Base-by-base conservation (phyloP, 1,140 invertebrate genomes). In the Lethrus apterus region DNA sequence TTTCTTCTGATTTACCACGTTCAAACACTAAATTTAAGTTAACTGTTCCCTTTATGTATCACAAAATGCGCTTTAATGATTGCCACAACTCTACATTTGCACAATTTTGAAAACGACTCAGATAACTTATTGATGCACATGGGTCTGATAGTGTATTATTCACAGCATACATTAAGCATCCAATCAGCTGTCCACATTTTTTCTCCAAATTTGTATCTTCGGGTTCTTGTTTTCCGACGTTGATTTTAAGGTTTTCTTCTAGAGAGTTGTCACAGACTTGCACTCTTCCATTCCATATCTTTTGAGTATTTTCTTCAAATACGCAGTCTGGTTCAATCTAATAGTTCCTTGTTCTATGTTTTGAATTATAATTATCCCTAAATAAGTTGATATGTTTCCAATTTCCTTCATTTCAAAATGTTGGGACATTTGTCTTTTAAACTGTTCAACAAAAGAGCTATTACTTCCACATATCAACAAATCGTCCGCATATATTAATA, bases 91-190 rank as follows among this genome's bases (percentile, higher is more conserved):
- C 19, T 14, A 9, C 10, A 11, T 13, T 48, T 10, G 54, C 46
- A 43, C 20, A 10, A 38, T 46, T 46, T 51, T 64, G 56, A 55
- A 51, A 57, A 14, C 50, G 30, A 35, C 60, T 63, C 3, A 54
- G 50, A 15, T 42, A 44, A 34, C 50, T 48, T 0, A 63, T 32
- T 13, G 54, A 46, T 41, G 40, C 29, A 56, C 55, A 51, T 10
- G 61, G 23, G 38, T 64, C 62, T 15, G 61, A 60, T 43, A 59
- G 55, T 2, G 63, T 56, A 36, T 24, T 41, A 7, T 46, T 11
- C 26, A 52, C 50, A 11, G 47, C 45, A 47, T 66, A 63, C 52
- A 64, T 53, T 13, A 65, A 15, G 29, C 59, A 56, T 11, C 64
- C 61, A 7, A 63, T 63, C 2, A 44, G n/a, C n/a, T 44, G 15